Evolutionary conservation across 2,888 invertebrate genomes (phyloP), one percentile per base, ranked within the genome.

Genomic region (Cataglyphis rosenhaueri): DNA sequence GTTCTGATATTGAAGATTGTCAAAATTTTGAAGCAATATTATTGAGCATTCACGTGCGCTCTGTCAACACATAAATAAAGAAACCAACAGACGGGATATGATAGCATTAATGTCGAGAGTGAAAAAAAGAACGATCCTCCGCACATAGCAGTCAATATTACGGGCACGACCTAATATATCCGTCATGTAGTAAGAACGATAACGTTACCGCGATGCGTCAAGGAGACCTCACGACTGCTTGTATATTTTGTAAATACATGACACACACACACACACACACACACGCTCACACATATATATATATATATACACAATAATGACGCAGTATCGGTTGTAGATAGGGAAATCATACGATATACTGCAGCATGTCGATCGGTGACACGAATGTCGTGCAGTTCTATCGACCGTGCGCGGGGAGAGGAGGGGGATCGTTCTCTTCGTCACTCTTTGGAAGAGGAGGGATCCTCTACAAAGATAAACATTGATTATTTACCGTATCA

Each of bases 401-500:
- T 79, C 44, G 73, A 71, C 73, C 59, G 64, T 41, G 41, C 57
- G 35, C 9, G 55, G 35, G 61, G 38, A 25, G 18, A 38, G 12
- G 59, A 35, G 29, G 48, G 38, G 52, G 29, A 10, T 52, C 66
- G 8, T 18, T 61, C 61, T 61, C 61, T 61, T 29, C 6, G 8
- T 61, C 57, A 25, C 25, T 59, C 12, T 41, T 12, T 18, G n/a
- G 38, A 29, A 52, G 12, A 35, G 12, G 59, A 44, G 6, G 21
- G 35, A 25, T 25, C 15, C 21, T 4, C 38, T 21, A 57, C 35
- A 61, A 64, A 64, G 18, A 57, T 44, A 59, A 61, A 65, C 59
- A 38, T 5, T 1, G 66, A 55, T 55, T 75, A 82, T 90, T 92
- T 92, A 94, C 94, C 93, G 92, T 92, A 94, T 94, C 92, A 94